These are phyloP conservation scores for Drosophila trapezifrons DNA, from an alignment of 1,140 invertebrate genomes.

Conservation along the genomic window DNA sequence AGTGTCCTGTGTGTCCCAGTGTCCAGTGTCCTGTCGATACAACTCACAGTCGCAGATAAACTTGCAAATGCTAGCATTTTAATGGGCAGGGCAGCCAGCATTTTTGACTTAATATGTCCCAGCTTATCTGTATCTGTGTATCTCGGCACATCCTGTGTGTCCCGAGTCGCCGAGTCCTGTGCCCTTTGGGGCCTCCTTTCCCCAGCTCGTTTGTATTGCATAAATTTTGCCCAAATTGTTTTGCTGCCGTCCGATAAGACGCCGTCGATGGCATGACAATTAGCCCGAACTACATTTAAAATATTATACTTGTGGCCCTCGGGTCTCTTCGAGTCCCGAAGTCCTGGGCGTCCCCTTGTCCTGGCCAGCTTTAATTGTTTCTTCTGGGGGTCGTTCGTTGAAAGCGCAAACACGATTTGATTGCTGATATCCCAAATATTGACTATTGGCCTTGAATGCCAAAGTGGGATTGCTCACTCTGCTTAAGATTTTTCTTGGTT, in stretches of 20 bases:
- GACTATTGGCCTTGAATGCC: constrained; percentile 32
- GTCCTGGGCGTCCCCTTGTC: neutral
- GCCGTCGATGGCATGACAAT: constrained; percentile 77
- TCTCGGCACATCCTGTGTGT: constrained; percentile 30
- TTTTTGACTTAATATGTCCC: constrained; percentile 75
- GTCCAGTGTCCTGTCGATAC: constrained; percentile 44
- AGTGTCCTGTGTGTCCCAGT: constrained; percentile 36
- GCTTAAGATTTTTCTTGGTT: too few species aligned
- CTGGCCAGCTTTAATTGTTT: constrained; percentile 65
- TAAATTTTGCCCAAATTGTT: constrained; percentile 75
- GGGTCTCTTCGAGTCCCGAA: neutral
- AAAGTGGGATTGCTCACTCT: neutral
- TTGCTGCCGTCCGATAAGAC: constrained; percentile 67
- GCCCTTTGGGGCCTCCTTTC: constrained; percentile 27
- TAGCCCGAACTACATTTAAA: constrained; percentile 71
- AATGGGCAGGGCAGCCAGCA: constrained; percentile 54
- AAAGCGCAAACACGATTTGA: constrained; percentile 65
- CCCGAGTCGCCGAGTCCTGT: constrained; percentile 9
- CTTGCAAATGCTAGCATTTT: constrained; percentile 80
- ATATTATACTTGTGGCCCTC: constrained; percentile 44
- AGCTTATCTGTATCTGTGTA: constrained; percentile 49
- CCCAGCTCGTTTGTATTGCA: constrained; percentile 59
- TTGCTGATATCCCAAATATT: constrained; percentile 57
- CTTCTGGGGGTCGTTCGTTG: constrained; percentile 52
- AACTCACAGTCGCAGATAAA: constrained; percentile 54